A percentile compares a stretch with the other conserved stretches of the same genome.
phyloP scores from a whole-genome alignment of 1,140 invertebrate species.

The Eurosta solidaginis region DNA sequence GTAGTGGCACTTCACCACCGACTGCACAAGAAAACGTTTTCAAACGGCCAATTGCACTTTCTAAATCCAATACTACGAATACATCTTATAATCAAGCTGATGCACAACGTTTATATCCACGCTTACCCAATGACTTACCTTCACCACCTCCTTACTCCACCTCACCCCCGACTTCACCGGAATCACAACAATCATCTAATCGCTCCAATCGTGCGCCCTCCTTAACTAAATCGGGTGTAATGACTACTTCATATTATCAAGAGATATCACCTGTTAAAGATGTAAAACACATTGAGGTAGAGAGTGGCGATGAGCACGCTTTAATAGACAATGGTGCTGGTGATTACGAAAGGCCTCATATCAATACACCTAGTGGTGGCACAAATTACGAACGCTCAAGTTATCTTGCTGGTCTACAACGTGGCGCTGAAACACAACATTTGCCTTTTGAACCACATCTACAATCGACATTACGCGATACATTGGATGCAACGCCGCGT shows the following conservation, averaged over 20 bases:
- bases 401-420: not conserved
- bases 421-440: not conserved
- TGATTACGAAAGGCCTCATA: not conserved
- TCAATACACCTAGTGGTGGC: not conserved
- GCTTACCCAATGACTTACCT: not conserved
- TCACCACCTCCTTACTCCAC: not conserved
- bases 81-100: conserved; percentile 7
- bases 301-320: not conserved
- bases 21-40: not conserved
- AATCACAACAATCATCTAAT: not conserved
- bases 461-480: not conserved
- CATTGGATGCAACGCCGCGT: not conserved
- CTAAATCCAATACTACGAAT: not conserved
- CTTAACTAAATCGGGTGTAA: conserved; percentile 30
- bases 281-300: conserved; percentile 16
- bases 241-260: conserved; percentile 28
- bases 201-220: not conserved
- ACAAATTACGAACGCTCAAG: not conserved
- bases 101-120: conserved; percentile 3
- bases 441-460: not conserved
- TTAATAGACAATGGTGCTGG: not conserved
- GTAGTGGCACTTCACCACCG: not conserved
- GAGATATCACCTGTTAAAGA: conserved; percentile 22
- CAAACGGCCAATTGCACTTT: not conserved
- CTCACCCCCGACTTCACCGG: not conserved